Conservation (phyloP, 2,888 invertebrate genomes). For the Brenthis daphne region DNA sequence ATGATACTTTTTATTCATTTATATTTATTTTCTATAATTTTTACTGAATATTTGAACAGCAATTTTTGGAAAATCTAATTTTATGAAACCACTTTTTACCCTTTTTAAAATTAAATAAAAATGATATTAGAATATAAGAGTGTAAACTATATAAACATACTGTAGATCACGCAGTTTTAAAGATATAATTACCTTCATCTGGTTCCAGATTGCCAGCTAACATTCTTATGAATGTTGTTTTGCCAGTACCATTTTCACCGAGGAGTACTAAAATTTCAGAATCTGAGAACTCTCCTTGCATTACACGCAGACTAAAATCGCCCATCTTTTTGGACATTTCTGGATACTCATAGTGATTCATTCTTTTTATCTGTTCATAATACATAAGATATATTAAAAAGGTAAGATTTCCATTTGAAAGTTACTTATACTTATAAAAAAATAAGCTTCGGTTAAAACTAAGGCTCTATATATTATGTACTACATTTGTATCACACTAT, state of each 20-base stretch:
- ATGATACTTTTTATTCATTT: no score
- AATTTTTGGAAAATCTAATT: no score
- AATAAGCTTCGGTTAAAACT: neutral
- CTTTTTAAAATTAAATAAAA: no score
- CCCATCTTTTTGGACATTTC: slow-evolving; percentile 94
- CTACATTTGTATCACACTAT: no score
- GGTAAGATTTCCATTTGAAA: no score
- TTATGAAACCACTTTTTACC: no score
- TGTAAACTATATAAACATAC: no score
- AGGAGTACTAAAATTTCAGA: slow-evolving; percentile 99
- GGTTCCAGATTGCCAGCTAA: slow-evolving; percentile 97
- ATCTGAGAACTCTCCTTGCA: slow-evolving; percentile 97
- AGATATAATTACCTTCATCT: slow-evolving; percentile 84
- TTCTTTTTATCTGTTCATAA: slow-evolving; percentile 87
- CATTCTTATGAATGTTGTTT: slow-evolving; percentile 99
- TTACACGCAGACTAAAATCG: slow-evolving; percentile 89
- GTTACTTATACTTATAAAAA: neutral
- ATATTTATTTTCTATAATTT: no score
- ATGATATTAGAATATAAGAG: no score
- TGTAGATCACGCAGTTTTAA: no score
- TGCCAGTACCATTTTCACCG: slow-evolving; percentile 99
- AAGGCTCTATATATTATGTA: neutral
- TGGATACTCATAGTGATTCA: slow-evolving; percentile 98
- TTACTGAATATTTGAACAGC: no score
- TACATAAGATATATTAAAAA: neutral